phyloP scores from a whole-genome alignment of 2,113 vertebrate species.

The Chaetorhynchus papuensis region DNA sequence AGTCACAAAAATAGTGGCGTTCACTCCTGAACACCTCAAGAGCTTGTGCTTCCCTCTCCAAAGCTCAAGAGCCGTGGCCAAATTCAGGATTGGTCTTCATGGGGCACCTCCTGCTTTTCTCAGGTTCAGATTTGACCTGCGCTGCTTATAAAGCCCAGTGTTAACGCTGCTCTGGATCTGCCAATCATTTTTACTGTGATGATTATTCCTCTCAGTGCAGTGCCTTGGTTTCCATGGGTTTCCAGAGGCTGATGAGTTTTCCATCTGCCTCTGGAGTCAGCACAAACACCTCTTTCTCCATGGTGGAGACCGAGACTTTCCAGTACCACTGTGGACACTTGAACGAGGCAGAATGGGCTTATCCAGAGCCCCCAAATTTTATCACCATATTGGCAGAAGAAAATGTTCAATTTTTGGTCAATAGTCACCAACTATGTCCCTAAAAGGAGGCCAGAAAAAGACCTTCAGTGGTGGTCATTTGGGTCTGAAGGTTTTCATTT shows the following conservation, averaged over 20 bases:
- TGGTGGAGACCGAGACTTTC: not conserved
- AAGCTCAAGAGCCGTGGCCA: not conserved
- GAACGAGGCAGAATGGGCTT: not conserved
- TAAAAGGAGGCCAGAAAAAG: not conserved
- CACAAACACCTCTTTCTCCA: not conserved
- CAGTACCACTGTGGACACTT: not conserved
- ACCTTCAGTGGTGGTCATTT: not conserved
- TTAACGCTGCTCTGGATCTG: not conserved
- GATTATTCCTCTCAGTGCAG: not conserved
- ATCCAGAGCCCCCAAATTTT: not conserved
- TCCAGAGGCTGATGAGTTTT: not conserved
- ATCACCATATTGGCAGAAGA: not conserved
- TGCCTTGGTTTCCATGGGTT: not conserved
- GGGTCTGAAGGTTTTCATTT: not conserved
- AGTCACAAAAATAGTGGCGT: not conserved
- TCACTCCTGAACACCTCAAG: not conserved
- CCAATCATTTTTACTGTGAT: not conserved
- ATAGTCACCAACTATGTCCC: accelerated
- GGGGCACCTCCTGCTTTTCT: not conserved
- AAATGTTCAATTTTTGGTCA: not conserved
- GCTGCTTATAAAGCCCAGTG: not conserved
- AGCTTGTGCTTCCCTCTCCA: not conserved
- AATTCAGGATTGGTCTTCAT: not conserved
- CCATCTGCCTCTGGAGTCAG: not conserved
- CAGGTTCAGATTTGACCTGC: not conserved